These are phyloP conservation scores for Oligia fasciuncula DNA, from an alignment of 2,888 invertebrate species.

Conservation along the genomic window DNA sequence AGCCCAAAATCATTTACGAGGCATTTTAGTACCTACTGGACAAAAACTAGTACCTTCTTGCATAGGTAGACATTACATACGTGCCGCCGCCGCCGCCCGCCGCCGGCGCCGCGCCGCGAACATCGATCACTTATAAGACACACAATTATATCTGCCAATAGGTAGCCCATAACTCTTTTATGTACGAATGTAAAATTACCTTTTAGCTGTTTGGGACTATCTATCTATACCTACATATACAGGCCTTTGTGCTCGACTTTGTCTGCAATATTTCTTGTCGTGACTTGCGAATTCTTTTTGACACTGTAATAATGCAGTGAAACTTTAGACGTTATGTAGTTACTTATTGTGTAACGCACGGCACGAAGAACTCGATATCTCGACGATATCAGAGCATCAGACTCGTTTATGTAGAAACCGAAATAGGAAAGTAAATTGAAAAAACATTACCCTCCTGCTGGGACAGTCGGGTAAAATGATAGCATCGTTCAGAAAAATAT, in stretches of 20 bases:
- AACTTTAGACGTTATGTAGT: slow-evolving; percentile 1
- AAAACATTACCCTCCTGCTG: neutral
- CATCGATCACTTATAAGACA: slow-evolving; percentile 60
- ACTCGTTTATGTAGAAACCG: neutral
- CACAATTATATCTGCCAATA: slow-evolving; percentile 63
- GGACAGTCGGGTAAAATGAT: neutral
- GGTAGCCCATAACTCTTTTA: slow-evolving; percentile 67
- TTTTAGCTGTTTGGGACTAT: slow-evolving; percentile 37
- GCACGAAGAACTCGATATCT: neutral
- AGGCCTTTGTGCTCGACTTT: slow-evolving; percentile 23
- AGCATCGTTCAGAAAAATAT: neutral
- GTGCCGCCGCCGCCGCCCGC: too few species aligned
- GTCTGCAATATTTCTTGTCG: neutral
- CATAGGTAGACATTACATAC: slow-evolving; percentile 12
- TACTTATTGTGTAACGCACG: neutral
- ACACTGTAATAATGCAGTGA: neutral
- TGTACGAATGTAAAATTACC: slow-evolving; percentile 61
- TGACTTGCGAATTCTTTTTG: slow-evolving; percentile 6
- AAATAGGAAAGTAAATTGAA: neutral
- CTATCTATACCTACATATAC: neutral
- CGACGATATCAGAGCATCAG: neutral
- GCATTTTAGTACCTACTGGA: slow-evolving; percentile 44
- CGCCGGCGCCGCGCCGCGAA: slow-evolving; percentile 9
- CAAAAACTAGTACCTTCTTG: slow-evolving; percentile 45
- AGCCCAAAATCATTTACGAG: slow-evolving; percentile 47